Base-by-base conservation (phyloP, 2,888 invertebrate genomes). In the Tenthredo scrophulariae region DNA sequence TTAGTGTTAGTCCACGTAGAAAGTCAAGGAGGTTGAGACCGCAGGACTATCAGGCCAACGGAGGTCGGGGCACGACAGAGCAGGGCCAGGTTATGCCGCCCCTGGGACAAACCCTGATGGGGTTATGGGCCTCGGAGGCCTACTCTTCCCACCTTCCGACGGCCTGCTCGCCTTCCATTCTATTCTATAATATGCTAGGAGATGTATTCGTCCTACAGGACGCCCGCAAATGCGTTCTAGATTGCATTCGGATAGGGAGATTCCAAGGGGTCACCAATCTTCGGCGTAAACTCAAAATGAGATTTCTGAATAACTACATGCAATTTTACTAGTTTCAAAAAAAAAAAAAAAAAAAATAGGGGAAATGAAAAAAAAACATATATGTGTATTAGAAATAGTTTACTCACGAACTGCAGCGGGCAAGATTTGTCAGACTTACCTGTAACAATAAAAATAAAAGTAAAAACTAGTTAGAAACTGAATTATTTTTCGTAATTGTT, bases 41-140 rank as follows among this genome's bases (percentile, higher is more conserved):
- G 87, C 91, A 90, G 88, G 86, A 90, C 88, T 88, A 88, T 90
- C 88, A 87, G 88, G 88, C 87, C 87, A 88, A 88, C 29, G 84
- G 74, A 88, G 89, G 86, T 83, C 72, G 87, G 86, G 88, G 88
- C 86, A 84, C 84, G 74, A 85, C 84, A 84, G 85, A 86, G 86
- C 87, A 85, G 82, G 77, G 84, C 80, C 79, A 86, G 88, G 91
- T 92, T 92, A 93, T 92, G 90, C 89, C 87, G 89, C 93, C 92
- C 92, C 85, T 89, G 93, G 91, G 92, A 92, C 88, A 86, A 90
- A 91, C 93, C 92, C 94, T 94, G 94, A 95, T 95, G 94, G 94
- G 95, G 95, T 95, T 95, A 95, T 94, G 93, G 94, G 94, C 94
- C 95, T 94, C 95, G 88, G 91, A 92, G 94, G 95, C 92, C 93